phyloP scores from a whole-genome alignment of 2,797 vertebrate genomes.

The Malurus leucopterus region DNA sequence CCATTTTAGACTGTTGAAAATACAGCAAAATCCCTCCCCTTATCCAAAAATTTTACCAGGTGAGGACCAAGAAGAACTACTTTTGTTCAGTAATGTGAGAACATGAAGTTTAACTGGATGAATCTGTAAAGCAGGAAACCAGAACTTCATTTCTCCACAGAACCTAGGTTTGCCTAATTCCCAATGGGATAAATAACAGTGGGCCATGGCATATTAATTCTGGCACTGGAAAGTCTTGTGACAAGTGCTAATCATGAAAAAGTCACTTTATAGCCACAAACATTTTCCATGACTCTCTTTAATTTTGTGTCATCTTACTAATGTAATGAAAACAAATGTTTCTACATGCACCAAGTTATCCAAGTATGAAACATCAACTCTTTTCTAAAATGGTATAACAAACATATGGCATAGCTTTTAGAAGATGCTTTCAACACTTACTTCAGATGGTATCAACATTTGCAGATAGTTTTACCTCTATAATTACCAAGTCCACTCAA shows the following conservation, averaged over 20 bases:
- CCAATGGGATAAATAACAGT: neutral
- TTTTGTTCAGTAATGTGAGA: neutral
- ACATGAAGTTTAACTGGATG: neutral
- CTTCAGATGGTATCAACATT: conserved; percentile 18
- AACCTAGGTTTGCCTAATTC: neutral
- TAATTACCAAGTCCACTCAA: conserved; percentile 33
- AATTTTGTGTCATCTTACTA: neutral
- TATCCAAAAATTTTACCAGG: neutral
- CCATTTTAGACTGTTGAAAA: neutral
- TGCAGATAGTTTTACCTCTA: conserved; percentile 8
- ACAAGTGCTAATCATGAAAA: neutral
- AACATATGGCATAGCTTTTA: conserved; percentile 6
- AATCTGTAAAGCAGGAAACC: neutral
- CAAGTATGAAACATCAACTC: neutral
- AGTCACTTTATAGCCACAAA: neutral
- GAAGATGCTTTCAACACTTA: conserved; percentile 21
- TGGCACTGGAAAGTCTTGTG: neutral
- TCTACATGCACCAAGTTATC: neutral
- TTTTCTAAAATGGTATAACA: conserved; percentile 19
- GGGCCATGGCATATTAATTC: neutral
- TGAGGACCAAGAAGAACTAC: neutral
- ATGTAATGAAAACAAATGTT: conserved; percentile 13
- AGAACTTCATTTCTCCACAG: neutral
- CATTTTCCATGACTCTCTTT: neutral
- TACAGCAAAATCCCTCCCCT: neutral